These are phyloP conservation scores for Ligdia adustata DNA, from an alignment of 2,888 invertebrate genomes.

Conservation along the genomic window DNA sequence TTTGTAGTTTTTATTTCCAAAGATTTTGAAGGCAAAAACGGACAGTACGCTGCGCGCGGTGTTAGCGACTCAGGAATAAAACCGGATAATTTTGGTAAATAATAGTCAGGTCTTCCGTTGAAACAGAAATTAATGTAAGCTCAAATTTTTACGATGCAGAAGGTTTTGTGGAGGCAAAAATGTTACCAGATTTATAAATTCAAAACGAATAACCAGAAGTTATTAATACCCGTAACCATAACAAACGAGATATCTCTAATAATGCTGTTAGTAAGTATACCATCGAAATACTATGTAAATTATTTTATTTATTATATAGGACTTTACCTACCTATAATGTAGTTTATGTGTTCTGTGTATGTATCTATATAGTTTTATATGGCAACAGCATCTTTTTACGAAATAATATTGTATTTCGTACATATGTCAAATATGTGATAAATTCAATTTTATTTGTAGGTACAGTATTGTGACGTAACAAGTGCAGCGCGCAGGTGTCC, in stretches of 20 bases:
- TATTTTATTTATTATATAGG: too few species aligned
- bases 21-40: conserved; percentile 14
- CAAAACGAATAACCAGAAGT: too few species aligned
- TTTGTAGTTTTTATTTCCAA: too few species aligned
- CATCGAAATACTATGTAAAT: too few species aligned
- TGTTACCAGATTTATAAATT: too few species aligned
- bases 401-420: too few species aligned
- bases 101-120: conserved; percentile 24
- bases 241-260: too few species aligned
- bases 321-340: neutral
- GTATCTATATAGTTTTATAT: neutral
- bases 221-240: too few species aligned
- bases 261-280: too few species aligned
- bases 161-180: too few species aligned
- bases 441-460: neutral
- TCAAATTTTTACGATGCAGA: neutral
- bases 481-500: neutral
- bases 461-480: conserved; percentile 2
- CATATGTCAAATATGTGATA: too few species aligned
- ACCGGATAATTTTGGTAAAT: conserved; percentile 30
- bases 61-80: conserved; percentile 10
- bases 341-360: neutral
- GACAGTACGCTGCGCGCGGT: conserved; percentile 18
- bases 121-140: neutral
- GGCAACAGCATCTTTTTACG: neutral